Base-by-base conservation (phyloP, 2,113 vertebrate species). In the Engraulis encrasicolus region DNA sequence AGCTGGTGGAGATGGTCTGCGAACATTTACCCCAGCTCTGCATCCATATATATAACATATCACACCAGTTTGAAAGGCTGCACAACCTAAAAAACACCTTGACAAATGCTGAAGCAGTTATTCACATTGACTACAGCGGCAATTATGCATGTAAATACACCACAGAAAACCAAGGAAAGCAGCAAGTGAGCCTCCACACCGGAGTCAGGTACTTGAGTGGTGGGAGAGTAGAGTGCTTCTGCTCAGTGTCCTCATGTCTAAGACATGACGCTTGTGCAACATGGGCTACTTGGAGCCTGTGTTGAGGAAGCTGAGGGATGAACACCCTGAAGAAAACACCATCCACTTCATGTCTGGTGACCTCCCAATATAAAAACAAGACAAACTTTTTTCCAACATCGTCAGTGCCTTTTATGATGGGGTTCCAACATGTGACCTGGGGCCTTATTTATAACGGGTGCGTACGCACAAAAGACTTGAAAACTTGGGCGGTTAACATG, bases 201-300 rank as follows among this genome's bases (percentile, higher is more conserved):
- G 83, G 79, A 49, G 83, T 84, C 27, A 80, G 66, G 20, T 85
- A 85, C n/a, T 34, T 81, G 37, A 18, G 58, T 85, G 61, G 79
- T 23, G 61, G 45, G 27, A 49, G 74, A 20, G 78, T 82, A 27
- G 84, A 85, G 74, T 71, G 40, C 34, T 82, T 82, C 49, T 50
- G 81, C 40, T 79, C 81, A 6, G 19, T 85, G 27, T 85, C 83
- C 14, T 71, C 19, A 11, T 50, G 79, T 36, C 79, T 85, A 19
- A 17, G 50, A 48, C 79, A 85, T 45, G 12, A 81, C 27, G 37
- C 80, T 9, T 31, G 37, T 34, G 77, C 80, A 14, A 82, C 74
- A 85, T 85, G 80, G 80, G 50, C 80, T 79, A 85, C n/a, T 50
- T 85, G 45, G 84, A 85, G 18, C 84, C 84, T 58, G 81, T 81